Base-by-base conservation (phyloP, 1,140 invertebrate genomes). In the Dufourea novaeangliae region DNA sequence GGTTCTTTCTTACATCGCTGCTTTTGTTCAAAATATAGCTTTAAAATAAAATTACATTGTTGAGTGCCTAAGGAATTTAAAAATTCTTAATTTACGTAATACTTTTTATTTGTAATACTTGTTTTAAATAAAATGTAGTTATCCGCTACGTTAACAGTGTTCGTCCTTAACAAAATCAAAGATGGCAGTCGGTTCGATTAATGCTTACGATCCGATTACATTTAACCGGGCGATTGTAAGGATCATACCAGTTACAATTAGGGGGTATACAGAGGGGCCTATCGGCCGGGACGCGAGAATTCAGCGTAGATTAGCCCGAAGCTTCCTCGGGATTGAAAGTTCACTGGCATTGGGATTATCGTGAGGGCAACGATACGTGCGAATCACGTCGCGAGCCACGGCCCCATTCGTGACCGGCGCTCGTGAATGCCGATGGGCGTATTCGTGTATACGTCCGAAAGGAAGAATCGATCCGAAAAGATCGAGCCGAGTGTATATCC, bases 341-440 rank as follows among this genome's bases (percentile, higher is more conserved):
- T 90, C 88, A 88, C 84, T 90, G 88, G 88, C 87, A 88, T 82
- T 82, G 88, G 86, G 88, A 89, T 88, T 88, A 89, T 85, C 81
- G 86, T 78, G 85, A 84, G 79, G 86, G 88, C 86, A 87, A 89
- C 86, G 89, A 90, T 89, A 90, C 87, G 89, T 88, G 88, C 88
- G 88, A 89, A 90, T 90, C 88, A 90, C 87, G 85, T 86, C 85
- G 85, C 82, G 82, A 86, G 84, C 82, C 84, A 85, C 87, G 88
- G 85, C 87, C 83, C 83, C 88, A 88, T 89, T 89, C 89, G 88
- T 89, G 89, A 90, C 88, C 88, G 86, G 86, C 80, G 88, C 89
- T 90, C 89, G 89, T 89, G 89, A 89, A 86, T 87, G 88, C 89
- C 89, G 88, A 89, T 90, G 89, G 88, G 88, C 88, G 89, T 89